Conservation (phyloP, 2,888 invertebrate species). For the Lapara coniferarum region DNA sequence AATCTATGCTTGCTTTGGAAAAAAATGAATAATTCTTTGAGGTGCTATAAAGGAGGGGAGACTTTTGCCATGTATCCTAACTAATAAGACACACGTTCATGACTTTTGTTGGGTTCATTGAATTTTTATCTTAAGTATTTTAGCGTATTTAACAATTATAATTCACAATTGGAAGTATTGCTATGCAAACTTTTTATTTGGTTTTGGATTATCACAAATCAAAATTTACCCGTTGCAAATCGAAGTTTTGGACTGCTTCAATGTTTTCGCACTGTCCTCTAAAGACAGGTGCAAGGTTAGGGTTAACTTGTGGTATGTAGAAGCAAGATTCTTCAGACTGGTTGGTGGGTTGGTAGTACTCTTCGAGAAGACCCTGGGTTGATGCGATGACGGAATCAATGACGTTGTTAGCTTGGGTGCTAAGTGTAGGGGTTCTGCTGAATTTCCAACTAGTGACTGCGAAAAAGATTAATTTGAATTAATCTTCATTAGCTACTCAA, state of each 20-base stretch:
- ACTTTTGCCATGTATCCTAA: no score
- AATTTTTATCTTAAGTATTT: no score
- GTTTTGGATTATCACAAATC: no score
- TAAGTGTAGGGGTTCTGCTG: conserved; percentile 54
- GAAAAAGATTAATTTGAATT: conserved; percentile 12
- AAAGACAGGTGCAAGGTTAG: conserved; percentile 52
- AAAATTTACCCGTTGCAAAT: conserved; percentile 53
- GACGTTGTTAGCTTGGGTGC: conserved; percentile 38
- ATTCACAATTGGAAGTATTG: no score
- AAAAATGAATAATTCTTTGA: no score
- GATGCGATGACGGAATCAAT: conserved; percentile 50
- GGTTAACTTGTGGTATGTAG: conserved; percentile 60
- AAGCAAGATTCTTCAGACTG: conserved; percentile 69
- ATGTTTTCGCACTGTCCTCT: conserved; percentile 64
- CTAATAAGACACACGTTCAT: no score
- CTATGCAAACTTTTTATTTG: no score
- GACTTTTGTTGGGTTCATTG: no score
- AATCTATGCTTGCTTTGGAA: no score
- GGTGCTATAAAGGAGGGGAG: no score
- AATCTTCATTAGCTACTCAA: not conserved
- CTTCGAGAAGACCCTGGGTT: conserved; percentile 62
- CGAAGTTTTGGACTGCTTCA: conserved; percentile 53
- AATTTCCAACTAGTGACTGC: conserved; percentile 74
- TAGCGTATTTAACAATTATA: no score
- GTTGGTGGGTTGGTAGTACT: conserved; percentile 57